phyloP scores from a whole-genome alignment of 2,113 vertebrate species.

The Gracilinanus agilis region DNA sequence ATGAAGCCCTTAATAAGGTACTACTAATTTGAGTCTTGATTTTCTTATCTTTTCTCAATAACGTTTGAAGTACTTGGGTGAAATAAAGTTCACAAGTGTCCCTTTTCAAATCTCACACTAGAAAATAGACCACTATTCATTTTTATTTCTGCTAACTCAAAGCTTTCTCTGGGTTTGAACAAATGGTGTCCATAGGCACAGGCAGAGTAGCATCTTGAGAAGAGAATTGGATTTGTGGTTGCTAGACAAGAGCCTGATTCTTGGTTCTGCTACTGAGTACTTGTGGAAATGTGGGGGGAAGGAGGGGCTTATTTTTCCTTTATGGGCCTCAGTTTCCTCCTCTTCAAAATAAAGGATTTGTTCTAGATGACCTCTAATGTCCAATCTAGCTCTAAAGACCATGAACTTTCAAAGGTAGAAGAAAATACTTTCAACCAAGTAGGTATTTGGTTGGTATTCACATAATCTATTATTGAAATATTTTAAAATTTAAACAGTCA shows the following conservation, averaged over 20 bases:
- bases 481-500: neutral
- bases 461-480: neutral
- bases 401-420: neutral
- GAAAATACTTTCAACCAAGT: neutral
- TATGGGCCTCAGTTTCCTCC: neutral
- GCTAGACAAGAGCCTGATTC: neutral
- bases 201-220: neutral
- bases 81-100: neutral
- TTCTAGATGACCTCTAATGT: neutral
- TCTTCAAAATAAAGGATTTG: neutral
- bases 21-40: slow-evolving; percentile 9
- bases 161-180: neutral
- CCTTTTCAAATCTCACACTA: neutral
- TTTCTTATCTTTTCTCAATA: neutral
- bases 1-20: slow-evolving; percentile 27
- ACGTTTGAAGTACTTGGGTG: neutral
- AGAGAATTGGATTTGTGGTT: neutral
- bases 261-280: neutral
- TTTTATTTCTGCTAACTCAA: neutral
- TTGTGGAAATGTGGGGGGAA: neutral
- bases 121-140: neutral
- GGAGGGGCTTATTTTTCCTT: neutral
- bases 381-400: neutral
- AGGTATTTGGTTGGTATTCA: neutral
- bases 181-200: neutral